phyloP scores from a whole-genome alignment of 2,797 vertebrate genomes.

The Aeoliscus strigatus region DNA sequence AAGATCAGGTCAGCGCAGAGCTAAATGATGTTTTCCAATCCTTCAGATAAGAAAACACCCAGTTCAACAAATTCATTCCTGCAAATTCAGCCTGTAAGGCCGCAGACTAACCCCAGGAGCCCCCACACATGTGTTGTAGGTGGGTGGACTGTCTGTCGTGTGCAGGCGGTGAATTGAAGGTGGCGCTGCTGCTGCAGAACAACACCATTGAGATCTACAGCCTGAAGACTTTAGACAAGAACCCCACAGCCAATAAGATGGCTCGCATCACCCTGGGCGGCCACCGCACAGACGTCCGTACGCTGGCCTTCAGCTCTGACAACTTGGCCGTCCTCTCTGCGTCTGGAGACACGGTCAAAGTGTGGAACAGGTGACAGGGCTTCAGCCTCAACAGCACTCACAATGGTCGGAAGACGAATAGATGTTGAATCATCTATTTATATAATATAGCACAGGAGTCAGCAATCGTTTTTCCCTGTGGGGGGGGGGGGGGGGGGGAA shows the following conservation, averaged over 20 bases:
- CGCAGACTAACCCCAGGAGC: no score
- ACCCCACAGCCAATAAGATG: slow-evolving; percentile 69
- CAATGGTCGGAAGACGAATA: no score
- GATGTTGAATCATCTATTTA: no score
- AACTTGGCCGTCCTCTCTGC: slow-evolving; percentile 92
- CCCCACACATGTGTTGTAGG: slow-evolving; percentile 58
- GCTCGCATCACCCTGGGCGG: slow-evolving; percentile 83
- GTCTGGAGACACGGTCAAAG: slow-evolving; percentile 88
- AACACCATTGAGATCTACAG: slow-evolving; percentile 85
- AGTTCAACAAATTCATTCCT: no score
- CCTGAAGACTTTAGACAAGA: slow-evolving; percentile 64
- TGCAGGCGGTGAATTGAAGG: slow-evolving; percentile 86
- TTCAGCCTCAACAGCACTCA: no score
- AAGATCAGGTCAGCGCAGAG: slow-evolving; percentile 87
- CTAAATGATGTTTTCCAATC: no score
- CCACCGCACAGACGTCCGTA: slow-evolving; percentile 90
- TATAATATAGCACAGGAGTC: no score
- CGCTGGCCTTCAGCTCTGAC: slow-evolving; percentile 93
- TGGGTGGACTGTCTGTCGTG: slow-evolving; percentile 83
- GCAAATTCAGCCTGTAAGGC: background rate
- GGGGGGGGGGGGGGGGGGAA: no score
- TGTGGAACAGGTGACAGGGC: slow-evolving; percentile 89
- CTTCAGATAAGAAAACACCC: no score
- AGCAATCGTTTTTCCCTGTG: no score
- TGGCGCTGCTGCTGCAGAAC: slow-evolving; percentile 88